Evolutionary conservation across 2,113 vertebrate species (phyloP).

Genomic region (Hydrolagus affinis): DNA sequence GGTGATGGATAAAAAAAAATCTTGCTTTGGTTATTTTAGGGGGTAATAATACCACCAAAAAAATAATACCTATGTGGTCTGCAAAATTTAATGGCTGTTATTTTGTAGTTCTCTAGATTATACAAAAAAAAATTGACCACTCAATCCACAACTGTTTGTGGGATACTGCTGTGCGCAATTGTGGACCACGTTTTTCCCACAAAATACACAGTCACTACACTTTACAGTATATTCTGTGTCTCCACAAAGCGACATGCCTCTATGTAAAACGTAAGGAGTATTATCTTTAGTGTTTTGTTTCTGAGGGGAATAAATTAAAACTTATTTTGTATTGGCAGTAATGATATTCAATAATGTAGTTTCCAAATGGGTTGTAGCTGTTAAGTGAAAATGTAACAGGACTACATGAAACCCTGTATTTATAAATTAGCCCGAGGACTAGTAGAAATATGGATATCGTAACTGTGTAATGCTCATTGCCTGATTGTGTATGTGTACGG

Average conservation of each 20-base stretch:
- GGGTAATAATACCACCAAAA: too few species aligned
- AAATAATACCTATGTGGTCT: too few species aligned
- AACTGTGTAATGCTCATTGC: constrained; percentile 69
- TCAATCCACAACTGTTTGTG: too few species aligned
- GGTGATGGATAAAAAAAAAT: not conserved
- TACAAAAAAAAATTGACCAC: too few species aligned
- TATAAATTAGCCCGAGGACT: constrained; percentile 48
- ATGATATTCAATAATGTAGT: constrained; percentile 26
- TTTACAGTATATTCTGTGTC: too few species aligned
- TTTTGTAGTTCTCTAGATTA: too few species aligned
- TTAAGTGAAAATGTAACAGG: constrained; percentile 31
- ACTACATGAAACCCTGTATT: constrained; percentile 31
- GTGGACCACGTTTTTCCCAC: too few species aligned
- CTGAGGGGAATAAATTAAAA: not conserved
- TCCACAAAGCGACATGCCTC: too few species aligned
- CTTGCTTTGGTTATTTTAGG: not conserved
- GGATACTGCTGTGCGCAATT: too few species aligned
- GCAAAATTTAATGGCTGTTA: too few species aligned
- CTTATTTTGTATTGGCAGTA: constrained; percentile 20
- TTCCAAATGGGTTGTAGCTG: constrained; percentile 27
- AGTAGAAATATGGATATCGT: constrained; percentile 60
- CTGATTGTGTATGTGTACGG: constrained; percentile 73
- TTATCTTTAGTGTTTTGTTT: not conserved
- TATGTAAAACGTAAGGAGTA: too few species aligned
- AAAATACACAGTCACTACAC: too few species aligned